Conservation (phyloP, 2,113 vertebrate species). For the Craseonycteris thonglongyai region DNA sequence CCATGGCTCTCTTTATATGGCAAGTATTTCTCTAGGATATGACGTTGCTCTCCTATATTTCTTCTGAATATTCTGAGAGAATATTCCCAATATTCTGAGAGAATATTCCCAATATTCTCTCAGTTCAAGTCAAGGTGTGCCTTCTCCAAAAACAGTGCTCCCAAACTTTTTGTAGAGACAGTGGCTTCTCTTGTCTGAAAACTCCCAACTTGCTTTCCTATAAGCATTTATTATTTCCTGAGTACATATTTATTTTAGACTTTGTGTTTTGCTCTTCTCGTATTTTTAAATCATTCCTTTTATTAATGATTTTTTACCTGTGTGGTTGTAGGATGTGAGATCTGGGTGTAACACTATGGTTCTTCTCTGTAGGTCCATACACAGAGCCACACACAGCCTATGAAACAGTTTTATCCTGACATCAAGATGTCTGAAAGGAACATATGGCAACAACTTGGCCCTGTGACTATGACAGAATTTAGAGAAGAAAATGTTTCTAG, state of each 20-base stretch:
- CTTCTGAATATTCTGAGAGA: too few relatives aligned
- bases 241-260: neutral
- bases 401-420: neutral
- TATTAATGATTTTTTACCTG: neutral
- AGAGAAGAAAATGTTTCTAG: neutral
- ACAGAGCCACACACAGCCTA: neutral
- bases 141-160: too few relatives aligned
- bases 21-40: neutral
- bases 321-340: neutral
- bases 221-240: neutral
- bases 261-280: neutral
- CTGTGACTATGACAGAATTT: neutral
- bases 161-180: neutral
- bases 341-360: neutral
- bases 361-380: neutral
- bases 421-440: neutral
- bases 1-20: neutral
- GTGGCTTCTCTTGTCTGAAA: neutral
- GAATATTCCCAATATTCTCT: too few relatives aligned
- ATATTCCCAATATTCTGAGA: too few relatives aligned
- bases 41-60: neutral
- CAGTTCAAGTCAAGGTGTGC: too few relatives aligned
- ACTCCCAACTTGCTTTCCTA: neutral
- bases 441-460: neutral
- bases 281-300: neutral